Evolutionary conservation across 2,888 invertebrate genomes (phyloP), one percentile per base, ranked within the genome.

Genomic region (Coelinius sp.): DNA sequence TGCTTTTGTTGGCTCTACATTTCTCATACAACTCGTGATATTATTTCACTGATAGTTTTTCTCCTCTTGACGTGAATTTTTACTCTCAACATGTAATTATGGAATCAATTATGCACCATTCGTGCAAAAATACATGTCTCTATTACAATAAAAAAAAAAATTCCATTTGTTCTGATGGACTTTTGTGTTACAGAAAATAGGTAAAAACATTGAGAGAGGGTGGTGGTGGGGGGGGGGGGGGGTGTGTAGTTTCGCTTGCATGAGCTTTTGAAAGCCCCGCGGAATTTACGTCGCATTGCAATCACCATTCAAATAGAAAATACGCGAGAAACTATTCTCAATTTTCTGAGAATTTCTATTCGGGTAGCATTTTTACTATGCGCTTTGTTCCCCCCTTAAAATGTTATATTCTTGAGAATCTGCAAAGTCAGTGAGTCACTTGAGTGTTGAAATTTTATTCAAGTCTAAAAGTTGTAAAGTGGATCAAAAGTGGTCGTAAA

Each of bases 81-180:
- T 59, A 20, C 69, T 74, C 73, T 73, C 71, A 74, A 71, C 49
- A 66, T 49, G 74, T 46, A 74, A 71, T 74, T 67, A 74, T 41
- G 62, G 66, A 68, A 73, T 73, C 66, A 76, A 74, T 74, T 76
- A 73, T 74, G 70, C 74, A 63, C 56, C 68, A 35, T 35, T 44
- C 56, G 68, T 44, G 62, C 17, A 35, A 31, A 59, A 22, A 31
- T 59, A 35, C 63, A 41, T 35, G 31, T 49, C 20, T 17, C 20
- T 49, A 17, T 20, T 17, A 8, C 17, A 8, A 17, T 14, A 46
- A 46, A n/a, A n/a, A n/a, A n/a, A n/a, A n/a, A 44, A 73, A 70
- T 59, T 70, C 63, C 25, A 62, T 44, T 63, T 31, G 22, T 25
- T 8, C 56, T 20, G 35, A 66, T 66, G 65, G 67, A 17, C 56